Base-by-base conservation (phyloP, 2,888 invertebrate species). In the Noctua comes region DNA sequence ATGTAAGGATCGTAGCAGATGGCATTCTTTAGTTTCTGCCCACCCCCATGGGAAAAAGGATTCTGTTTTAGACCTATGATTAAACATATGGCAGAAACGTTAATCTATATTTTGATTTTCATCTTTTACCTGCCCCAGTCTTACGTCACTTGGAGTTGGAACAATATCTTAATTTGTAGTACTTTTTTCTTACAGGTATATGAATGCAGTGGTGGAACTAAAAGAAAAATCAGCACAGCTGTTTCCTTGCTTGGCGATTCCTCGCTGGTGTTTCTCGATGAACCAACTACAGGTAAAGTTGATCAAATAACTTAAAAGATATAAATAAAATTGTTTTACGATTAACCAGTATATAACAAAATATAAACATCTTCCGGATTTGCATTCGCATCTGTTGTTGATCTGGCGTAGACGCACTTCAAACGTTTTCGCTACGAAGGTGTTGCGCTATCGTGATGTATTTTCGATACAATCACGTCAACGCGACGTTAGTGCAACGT, bases 181-280 rank as follows among this genome's bases (percentile, higher is more conserved):
- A 13, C 0, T 21, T 65, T 40, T 16, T 70, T 31, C 11, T 65
- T 82, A 76, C 87, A 97, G 97, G 97, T 97, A 1, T 93, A 95
- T 70, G 95, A 97, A 83, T 98, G 98, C 90, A 98, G 98, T 90
- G 98, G 98, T 36, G 98, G 98, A 27, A 98, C 98, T 84, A 98
- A 98, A 91, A 95, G 98, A 68, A 98, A 98, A 93, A 95, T 98
- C n/a, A 98, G 98, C 85, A 97, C 98, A 16, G 98, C 98, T 0
- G 96, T 98, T 4, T 97, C 98, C 0, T 93, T 98, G 51, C 94
- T 98, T 36, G 98, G 98, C 1, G 97, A 98, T 88, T 97, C 98
- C 0, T 97, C 97, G 2, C 96, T 98, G 1, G 96, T 98, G 51
- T 98, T 98, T 89, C 94, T 98, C 66, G 98, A 98, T 92, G 97